Percentiles rank a stretch among this genome's conserved stretches.
Evolutionary conservation across 2,888 invertebrate genomes (phyloP).

Genomic region (Ophioninae sp.): DNA sequence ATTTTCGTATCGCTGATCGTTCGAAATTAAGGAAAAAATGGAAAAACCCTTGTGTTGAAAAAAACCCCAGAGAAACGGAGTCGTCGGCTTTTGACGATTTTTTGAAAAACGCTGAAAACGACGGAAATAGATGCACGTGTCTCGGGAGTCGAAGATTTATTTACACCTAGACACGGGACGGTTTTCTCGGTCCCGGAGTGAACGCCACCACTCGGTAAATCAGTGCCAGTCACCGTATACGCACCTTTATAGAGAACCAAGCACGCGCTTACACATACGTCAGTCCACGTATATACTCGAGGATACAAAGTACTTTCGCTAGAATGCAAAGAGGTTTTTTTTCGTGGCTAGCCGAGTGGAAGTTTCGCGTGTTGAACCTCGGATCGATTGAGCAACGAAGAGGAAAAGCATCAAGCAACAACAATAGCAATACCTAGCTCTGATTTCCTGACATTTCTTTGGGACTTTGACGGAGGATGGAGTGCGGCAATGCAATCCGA

Average conservation of each 20-base stretch:
- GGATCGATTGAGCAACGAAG: constrained; percentile 45
- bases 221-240: constrained; percentile 57
- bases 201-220: constrained; percentile 69
- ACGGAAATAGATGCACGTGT: constrained; percentile 43
- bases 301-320: constrained; percentile 13
- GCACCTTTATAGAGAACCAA: constrained; percentile 4
- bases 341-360: constrained; percentile 42
- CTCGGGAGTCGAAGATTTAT: constrained; percentile 66
- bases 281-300: background rate
- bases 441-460: no score
- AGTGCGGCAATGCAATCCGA: no score
- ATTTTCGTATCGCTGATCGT: no score
- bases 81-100: constrained; percentile 9
- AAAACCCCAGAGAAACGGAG: background rate
- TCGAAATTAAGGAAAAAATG: no score
- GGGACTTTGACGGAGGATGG: no score
- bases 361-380: constrained; percentile 38
- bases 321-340: constrained; percentile 38
- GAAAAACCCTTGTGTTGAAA: no score
- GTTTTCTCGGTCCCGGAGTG: constrained; percentile 62
- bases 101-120: constrained; percentile 11
- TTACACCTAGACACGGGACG: constrained; percentile 64
- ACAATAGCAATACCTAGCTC: background rate
- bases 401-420: background rate
- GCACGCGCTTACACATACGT: background rate